Evolutionary conservation across 2,113 vertebrate genomes (phyloP).

Genomic region (Trogon melanurus): DNA sequence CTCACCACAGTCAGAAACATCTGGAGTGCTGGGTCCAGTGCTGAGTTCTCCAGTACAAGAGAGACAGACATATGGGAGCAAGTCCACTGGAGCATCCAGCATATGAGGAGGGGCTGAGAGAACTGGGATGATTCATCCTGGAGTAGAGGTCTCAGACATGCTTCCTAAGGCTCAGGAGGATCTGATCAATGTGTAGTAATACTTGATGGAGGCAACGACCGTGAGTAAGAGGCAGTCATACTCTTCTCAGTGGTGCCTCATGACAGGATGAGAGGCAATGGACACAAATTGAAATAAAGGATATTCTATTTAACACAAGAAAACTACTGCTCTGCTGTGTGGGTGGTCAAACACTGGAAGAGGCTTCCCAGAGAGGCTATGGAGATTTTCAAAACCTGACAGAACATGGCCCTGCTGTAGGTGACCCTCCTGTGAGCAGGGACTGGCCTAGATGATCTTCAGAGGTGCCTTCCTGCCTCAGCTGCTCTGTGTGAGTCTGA

Average conservation of each 20-base stretch:
- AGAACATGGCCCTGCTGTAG: background rate
- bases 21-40: background rate
- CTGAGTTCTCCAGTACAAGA: background rate
- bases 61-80: background rate
- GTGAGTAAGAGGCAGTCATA: background rate
- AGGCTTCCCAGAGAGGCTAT: background rate
- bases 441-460: background rate
- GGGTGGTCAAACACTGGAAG: background rate
- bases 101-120: background rate
- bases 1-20: background rate
- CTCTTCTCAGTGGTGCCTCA: background rate
- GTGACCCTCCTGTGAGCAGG: background rate
- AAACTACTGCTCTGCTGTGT: background rate
- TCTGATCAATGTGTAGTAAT: background rate
- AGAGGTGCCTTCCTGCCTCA: background rate
- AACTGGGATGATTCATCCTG: background rate
- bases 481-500: background rate
- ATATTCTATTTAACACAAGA: background rate
- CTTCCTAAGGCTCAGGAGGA: background rate
- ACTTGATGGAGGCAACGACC: background rate
- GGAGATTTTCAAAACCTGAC: background rate
- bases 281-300: background rate
- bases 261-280: background rate
- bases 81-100: background rate
- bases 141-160: background rate